Base-by-base conservation (phyloP, 35 echinoderm and acorn worm genomes). In the Anneissia japonica region DNA sequence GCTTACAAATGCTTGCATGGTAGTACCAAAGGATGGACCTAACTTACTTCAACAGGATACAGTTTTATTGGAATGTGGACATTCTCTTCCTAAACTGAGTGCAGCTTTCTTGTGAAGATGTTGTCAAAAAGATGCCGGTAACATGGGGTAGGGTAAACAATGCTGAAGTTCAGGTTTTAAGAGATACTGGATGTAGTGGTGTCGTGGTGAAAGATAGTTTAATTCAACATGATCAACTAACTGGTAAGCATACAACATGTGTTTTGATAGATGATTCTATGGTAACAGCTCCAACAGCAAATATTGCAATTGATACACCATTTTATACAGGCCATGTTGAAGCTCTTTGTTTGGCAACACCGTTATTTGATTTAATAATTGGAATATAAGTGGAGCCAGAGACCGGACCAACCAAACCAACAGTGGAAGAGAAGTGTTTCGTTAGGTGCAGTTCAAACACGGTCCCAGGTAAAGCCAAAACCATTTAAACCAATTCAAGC, bases 101-200 rank as follows among this genome's bases (percentile, higher is more conserved):
- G 88, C 82, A 35, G 88, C 35, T 10, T 16, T 11, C 81, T 0
- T 78, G 82, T 64, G 13, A 31, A 19, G 21, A 76, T 11, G 19
- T 6, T 29, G 4, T 16, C 28, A 23, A 36, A 23, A 37, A 37
- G 13, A 89, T 89, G 87, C 87, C 81, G 0, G 79, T 89, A 26
- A 30, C 31, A 16, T 26, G 84, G 31, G 87, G 87, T 84, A 2
- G 37, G 29, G 46, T 89, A 0, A 85, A 89, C 75, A 39, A 51
- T 19, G 19, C 38, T 32, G 14, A 46, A 23, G 55, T 74, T 0
- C 26, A 81, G 17, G 84, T 88, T 0, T 37, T 92, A 13, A 89
- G 90, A 37, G 90, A 92, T 38, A 80, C 28, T 26, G 90, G 90
- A 30, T 87, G 90, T 80, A 87, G 34, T 80, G 77, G 38, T 34